These are phyloP conservation scores for Protonemura montana DNA, from an alignment of 2,888 invertebrate genomes.

Conservation along the genomic window DNA sequence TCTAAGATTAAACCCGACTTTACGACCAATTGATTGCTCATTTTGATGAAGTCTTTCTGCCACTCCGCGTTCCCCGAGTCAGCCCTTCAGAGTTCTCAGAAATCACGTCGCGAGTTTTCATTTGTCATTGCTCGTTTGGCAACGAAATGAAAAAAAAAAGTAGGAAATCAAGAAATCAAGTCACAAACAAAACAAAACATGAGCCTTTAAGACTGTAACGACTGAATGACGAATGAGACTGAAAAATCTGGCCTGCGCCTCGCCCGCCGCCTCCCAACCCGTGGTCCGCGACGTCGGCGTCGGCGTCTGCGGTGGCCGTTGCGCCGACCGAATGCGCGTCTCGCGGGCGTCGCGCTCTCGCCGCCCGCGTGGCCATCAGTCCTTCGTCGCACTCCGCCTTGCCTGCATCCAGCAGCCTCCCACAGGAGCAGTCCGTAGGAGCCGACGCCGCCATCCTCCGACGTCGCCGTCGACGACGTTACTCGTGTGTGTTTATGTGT, in stretches of 20 bases:
- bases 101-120: neutral
- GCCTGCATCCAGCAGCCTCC: slow-evolving; percentile 21
- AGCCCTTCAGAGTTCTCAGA: too few relatives aligned
- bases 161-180: too few relatives aligned
- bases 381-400: slow-evolving; percentile 22
- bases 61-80: neutral
- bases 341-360: slow-evolving; percentile 25
- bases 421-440: slow-evolving; percentile 7
- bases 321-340: neutral
- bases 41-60: neutral
- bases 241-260: neutral
- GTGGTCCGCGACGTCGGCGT: slow-evolving; percentile 1
- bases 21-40: neutral
- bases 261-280: neutral
- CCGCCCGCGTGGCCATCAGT: neutral
- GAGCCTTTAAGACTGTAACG: neutral
- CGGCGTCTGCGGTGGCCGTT: slow-evolving; percentile 27
- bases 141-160: neutral
- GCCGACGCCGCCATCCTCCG: neutral
- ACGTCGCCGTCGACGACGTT: neutral
- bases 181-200: neutral
- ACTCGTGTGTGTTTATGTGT: slow-evolving; percentile 21
- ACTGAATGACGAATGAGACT: neutral
- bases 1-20: neutral
- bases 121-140: neutral